Evolutionary conservation across 1,140 invertebrate species (phyloP), one percentile per base, ranked within the genome.

Genomic region (Drosophila persimilis): DNA sequence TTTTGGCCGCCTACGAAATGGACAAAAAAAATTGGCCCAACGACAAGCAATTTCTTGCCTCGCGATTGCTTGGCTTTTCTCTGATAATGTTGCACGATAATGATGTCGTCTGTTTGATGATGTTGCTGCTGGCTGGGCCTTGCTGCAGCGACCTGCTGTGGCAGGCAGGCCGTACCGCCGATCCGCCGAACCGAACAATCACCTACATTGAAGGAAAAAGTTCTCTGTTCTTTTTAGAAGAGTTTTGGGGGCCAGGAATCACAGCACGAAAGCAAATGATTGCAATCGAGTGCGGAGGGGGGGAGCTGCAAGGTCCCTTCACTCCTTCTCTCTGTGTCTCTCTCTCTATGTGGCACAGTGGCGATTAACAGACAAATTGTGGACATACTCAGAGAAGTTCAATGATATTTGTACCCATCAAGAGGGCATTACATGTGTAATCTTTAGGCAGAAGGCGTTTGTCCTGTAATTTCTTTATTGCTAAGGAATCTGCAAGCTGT

Each of bases 21-120:
- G 24, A 24, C 3, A 29, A 11, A 35, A 24, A 47, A 47, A 55
- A 85, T 73, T 60, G 52, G 6, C 52, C 57, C 57, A 77, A 75
- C 63, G 59, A 76, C 83, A 83, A 79, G 84, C 84, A 79, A 79
- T 73, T 83, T 79, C 76, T 72, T 67, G 60, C 69, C 71, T 77
- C 46, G 56, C 56, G 46, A 43, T 77, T 53, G 58, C n/a, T 45
- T 69, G 20, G 39, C 15, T 20, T 45, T 54, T 53, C 22, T 66
- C 62, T 69, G 83, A 88, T 89, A 89, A 79, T 88, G 84, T 79
- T 84, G 79, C 79, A 83, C 79, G 83, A 88, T 88, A 89, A 86
- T 86, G 84, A 86, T 86, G 83, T 86, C 83, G 83, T 88, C 77
- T 86, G 77, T 74, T 81, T 86, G 81, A 86, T 86, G 81, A 86